Base-by-base conservation (phyloP, 2,113 vertebrate species). In the Corvus hawaiiensis region DNA sequence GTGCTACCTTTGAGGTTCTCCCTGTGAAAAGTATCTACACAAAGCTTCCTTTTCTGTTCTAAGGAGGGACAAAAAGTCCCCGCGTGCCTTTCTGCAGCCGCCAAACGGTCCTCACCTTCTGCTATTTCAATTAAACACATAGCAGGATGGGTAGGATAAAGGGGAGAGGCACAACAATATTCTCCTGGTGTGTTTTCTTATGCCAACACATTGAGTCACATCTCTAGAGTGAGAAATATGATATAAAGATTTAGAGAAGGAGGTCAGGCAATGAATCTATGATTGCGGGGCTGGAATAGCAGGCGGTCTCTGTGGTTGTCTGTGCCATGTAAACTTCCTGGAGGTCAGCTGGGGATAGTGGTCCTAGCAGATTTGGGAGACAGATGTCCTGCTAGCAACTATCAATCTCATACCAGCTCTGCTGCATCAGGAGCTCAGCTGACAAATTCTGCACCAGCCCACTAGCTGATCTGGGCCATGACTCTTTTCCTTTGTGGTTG, bases 181-280 rank as follows among this genome's bases (percentile, higher is more conserved):
- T 79, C 71, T 93, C 49, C 87, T 91, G 87, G 87, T 1, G 0
- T 76, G 28, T 76, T 94, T 94, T 71, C 74, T 64, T 94, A 76
- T 95, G 95, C 96, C 95, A 96, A 91, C 84, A 66, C 74, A 82
- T 48, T 97, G 91, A 95, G 84, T 96, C 95, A 96, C 93, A 19
- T 96, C 81, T 95, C 81, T 73, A 54, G 84, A 84, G 95, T 48
- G 62, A 94, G 96, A 97, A 97, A 97, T 94, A 94, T 23, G 96
- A 97, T 97, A 89, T 35, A 76, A 91, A 93, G 87, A 58, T 89
- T 95, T 82, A 54, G 81, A 93, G 93, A 89, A 93, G 62, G 95
- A 96, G 96, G 96, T 96, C 95, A 96, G 87, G 84, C 87, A 94
- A 49, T 75, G 87, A 22, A 68, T 62, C 48, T 48, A 2, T 95